These are phyloP conservation scores for Ceyx margarethae DNA, from an alignment of 2,113 vertebrate species.

Conservation along the genomic window DNA sequence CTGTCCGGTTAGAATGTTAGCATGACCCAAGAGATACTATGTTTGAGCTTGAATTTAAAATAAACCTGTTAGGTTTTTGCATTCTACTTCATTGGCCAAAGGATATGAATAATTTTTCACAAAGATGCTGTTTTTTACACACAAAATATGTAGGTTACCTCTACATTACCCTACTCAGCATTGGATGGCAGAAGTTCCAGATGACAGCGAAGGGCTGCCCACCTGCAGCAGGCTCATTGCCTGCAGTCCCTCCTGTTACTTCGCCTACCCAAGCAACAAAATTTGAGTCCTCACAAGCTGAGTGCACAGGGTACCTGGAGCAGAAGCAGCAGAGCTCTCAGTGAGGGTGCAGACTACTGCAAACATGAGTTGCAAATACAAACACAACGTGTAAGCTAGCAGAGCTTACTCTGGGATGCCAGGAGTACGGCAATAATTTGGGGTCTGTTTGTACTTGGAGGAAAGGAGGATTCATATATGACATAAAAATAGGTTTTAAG, in stretches of 20 bases:
- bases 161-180: not conserved
- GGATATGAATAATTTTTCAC: not conserved
- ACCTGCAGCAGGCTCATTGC: not conserved
- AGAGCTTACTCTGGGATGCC: not conserved
- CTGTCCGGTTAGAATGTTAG: not conserved
- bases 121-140: not conserved
- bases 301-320: not conserved
- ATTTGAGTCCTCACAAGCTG: accelerated
- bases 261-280: not conserved
- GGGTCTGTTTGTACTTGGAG: not conserved
- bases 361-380: not conserved
- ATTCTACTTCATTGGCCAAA: not conserved
- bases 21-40: not conserved
- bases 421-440: not conserved
- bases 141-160: not conserved
- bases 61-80: slow-evolving; percentile 29
- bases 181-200: not conserved
- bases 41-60: slow-evolving; percentile 35
- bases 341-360: not conserved
- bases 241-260: accelerated
- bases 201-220: accelerated
- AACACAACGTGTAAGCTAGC: not conserved
- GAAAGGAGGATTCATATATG: not conserved
- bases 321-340: not conserved
- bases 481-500: not conserved